Conservation (phyloP, 2,888 invertebrate species). For the Hermaeophaga mercurialis region DNA sequence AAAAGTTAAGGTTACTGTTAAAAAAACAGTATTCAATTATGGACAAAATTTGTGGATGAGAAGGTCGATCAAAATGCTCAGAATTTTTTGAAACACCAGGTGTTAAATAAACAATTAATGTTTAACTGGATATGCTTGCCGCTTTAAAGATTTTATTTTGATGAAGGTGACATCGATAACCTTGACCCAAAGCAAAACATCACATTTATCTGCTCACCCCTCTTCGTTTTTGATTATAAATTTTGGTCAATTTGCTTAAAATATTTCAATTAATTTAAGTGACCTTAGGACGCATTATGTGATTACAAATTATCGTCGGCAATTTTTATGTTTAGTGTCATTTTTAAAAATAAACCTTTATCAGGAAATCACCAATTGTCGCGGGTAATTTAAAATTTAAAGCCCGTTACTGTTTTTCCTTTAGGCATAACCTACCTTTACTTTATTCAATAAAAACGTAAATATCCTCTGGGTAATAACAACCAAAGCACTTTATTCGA, state of each 20-base stretch:
- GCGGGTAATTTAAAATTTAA: conserved; percentile 4
- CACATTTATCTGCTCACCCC: background rate
- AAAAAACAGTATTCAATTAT: no score
- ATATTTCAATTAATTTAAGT: no score
- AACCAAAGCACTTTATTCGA: conserved; percentile 2
- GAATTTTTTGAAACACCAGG: no score
- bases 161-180: conserved; percentile 1
- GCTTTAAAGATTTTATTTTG: conserved; percentile 2
- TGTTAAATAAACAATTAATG: no score
- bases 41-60: no score
- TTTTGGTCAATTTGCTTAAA: no score
- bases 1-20: no score
- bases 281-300: background rate
- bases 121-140: no score
- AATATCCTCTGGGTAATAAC: conserved; percentile 5
- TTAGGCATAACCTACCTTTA: conserved; percentile 20
- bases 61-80: no score
- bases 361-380: background rate
- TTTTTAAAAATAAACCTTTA: conserved; percentile 1
- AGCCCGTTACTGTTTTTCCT: background rate
- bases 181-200: background rate
- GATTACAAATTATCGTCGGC: background rate
- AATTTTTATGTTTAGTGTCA: background rate
- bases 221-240: no score
- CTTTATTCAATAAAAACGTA: background rate